Percentiles rank a stretch among this genome's conserved stretches.
phyloP scores from a whole-genome alignment of 1,140 invertebrate genomes.

The Amyelois transitella region DNA sequence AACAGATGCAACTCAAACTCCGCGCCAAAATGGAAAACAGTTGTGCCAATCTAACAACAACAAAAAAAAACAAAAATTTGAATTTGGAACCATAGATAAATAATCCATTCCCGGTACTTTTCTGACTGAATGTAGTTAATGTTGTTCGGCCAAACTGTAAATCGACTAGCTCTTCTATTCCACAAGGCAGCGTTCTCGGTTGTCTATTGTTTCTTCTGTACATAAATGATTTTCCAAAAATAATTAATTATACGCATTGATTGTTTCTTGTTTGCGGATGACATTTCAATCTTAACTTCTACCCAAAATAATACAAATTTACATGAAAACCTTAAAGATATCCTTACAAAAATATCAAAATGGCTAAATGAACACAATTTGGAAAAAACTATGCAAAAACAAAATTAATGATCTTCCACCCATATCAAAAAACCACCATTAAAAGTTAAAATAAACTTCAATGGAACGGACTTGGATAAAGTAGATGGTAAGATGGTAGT shows the following conservation, averaged over 20 bases:
- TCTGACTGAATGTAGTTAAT: no score
- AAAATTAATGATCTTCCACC: not conserved
- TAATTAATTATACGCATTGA: not conserved
- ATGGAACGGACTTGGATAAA: no score
- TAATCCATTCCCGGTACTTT: no score
- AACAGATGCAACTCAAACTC: no score
- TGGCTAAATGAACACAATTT: slow-evolving; percentile 5
- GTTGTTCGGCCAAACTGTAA: not conserved
- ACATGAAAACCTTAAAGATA: not conserved
- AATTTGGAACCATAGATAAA: no score
- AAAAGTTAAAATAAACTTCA: no score
- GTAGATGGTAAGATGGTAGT: no score
- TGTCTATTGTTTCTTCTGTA: slow-evolving; percentile 2
- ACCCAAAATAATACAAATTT: not conserved
- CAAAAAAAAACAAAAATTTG: no score
- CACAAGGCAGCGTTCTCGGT: slow-evolving; percentile 2
- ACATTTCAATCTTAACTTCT: slow-evolving; percentile 3
- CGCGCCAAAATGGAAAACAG: no score
- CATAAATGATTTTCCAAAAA: no score
- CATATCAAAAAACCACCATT: not conserved
- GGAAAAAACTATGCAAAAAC: slow-evolving; percentile 5
- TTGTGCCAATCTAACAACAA: no score
- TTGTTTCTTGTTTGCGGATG: slow-evolving; percentile 6
- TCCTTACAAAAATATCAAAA: not conserved
- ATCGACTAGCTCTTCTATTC: not conserved